A percentile compares a stretch with the other conserved stretches of the same genome.
Conservation (phyloP, 2,888 invertebrate species). For the Drosophila infuscata region DNA sequence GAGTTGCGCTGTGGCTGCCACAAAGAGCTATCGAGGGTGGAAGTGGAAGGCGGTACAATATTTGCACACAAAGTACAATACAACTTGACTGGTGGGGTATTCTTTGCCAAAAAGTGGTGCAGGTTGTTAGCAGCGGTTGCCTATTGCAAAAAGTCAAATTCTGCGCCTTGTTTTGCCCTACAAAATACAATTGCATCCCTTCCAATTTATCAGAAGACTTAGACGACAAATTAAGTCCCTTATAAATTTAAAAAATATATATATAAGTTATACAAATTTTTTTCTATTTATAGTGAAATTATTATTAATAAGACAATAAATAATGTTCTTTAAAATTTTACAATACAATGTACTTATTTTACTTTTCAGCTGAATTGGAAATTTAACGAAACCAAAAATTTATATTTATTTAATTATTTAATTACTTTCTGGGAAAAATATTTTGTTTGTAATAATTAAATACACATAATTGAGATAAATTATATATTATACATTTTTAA, state of each 20-base stretch:
- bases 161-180: slow-evolving; percentile 45
- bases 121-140: slow-evolving; percentile 31
- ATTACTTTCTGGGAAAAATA: not conserved
- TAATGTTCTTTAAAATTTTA: not conserved
- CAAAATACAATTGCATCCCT: not conserved
- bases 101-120: slow-evolving; percentile 16
- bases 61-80: slow-evolving; percentile 70
- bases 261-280: not conserved
- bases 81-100: slow-evolving; percentile 38
- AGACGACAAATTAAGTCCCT: not conserved
- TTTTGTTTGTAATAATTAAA: not conserved
- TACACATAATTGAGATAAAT: not conserved
- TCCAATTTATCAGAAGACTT: not conserved
- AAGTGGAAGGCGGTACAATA: slow-evolving; percentile 66
- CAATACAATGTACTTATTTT: not conserved
- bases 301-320: not conserved
- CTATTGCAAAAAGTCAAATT: slow-evolving; percentile 46
- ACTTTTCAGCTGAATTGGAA: not conserved
- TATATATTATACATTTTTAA: not conserved
- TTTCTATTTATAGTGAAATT: not conserved
- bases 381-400: not conserved
- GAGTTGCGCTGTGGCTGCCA: slow-evolving; percentile 28
- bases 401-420: not conserved
- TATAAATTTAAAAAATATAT: not conserved
- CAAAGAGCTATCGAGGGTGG: slow-evolving; percentile 22